These are phyloP conservation scores for Peromyscus melanophrys DNA, from an alignment of 2,797 vertebrate species.

Conservation along the genomic window DNA sequence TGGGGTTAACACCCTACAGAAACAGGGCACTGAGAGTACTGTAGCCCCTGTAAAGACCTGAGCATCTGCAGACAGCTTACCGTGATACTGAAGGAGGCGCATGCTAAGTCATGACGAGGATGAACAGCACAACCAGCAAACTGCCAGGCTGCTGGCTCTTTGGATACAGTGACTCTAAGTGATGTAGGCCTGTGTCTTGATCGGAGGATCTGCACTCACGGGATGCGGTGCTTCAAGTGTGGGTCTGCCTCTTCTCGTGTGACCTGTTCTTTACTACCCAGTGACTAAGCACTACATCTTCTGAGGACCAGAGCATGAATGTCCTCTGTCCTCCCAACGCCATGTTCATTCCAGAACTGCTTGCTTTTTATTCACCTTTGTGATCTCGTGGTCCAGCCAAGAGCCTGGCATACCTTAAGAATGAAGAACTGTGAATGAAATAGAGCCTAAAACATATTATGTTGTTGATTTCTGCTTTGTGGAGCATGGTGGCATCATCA, in stretches of 20 bases:
- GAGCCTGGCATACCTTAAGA: not conserved
- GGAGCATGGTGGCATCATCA: not conserved
- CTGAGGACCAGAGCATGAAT: not conserved
- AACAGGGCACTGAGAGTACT: not conserved
- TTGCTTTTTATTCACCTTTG: not conserved
- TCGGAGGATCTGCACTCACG: not conserved
- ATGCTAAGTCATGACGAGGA: not conserved
- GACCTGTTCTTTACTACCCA: not conserved
- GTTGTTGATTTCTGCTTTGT: not conserved
- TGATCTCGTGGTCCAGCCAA: not conserved
- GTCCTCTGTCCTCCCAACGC: not conserved
- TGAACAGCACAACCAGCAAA: not conserved
- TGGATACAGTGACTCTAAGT: not conserved
- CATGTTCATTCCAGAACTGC: not conserved
- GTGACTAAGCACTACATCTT: not conserved
- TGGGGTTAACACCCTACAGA: not conserved
- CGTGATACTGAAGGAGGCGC: not conserved
- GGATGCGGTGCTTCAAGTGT: not conserved
- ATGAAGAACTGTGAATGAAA: not conserved
- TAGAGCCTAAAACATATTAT: conserved; percentile 26
- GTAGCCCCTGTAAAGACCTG: not conserved
- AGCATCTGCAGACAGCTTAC: not conserved
- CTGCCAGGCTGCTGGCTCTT: not conserved
- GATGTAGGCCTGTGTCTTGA: not conserved
- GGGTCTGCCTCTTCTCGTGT: not conserved